Conservation (phyloP, 2,888 invertebrate genomes). For the Oligia latruncula region DNA sequence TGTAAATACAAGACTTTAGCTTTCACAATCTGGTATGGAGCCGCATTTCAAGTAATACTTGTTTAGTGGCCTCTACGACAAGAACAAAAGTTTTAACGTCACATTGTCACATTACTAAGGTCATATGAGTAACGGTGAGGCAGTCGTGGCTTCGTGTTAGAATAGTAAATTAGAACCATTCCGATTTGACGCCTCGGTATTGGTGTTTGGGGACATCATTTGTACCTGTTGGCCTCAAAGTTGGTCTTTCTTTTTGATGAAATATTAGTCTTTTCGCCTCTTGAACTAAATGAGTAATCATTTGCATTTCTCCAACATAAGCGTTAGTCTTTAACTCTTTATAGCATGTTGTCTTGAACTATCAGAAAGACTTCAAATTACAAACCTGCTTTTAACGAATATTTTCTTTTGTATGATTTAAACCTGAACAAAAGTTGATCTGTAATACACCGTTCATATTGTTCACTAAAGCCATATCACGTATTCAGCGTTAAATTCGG, state of each 20-base stretch:
- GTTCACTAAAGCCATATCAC: not conserved
- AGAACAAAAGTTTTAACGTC: slow-evolving; percentile 85
- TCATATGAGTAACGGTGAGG: slow-evolving; percentile 65
- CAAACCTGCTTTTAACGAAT: not conserved
- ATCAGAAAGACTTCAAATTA: not conserved
- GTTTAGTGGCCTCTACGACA: slow-evolving; percentile 80
- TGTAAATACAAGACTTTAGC: slow-evolving; percentile 72
- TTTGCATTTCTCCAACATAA: not conserved
- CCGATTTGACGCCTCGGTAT: slow-evolving; percentile 30
- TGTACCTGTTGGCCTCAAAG: slow-evolving; percentile 10
- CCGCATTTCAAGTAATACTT: slow-evolving; percentile 79
- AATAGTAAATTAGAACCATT: slow-evolving; percentile 59
- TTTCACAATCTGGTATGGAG: slow-evolving; percentile 77
- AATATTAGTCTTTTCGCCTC: not conserved
- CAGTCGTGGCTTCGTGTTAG: slow-evolving; percentile 38
- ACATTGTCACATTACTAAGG: slow-evolving; percentile 83
- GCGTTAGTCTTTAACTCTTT: not conserved
- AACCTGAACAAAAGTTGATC: slow-evolving; percentile 1
- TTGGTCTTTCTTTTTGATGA: slow-evolving; percentile 10
- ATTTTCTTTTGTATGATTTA: not conserved
- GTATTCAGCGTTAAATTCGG: slow-evolving; percentile 19
- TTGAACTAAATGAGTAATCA: not conserved
- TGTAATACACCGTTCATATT: not conserved
- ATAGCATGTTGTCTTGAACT: not conserved
- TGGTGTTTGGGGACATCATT: slow-evolving; percentile 9